Evolutionary conservation across 2,797 vertebrate genomes (phyloP).

Genomic region (Alouatta caraya): DNA sequence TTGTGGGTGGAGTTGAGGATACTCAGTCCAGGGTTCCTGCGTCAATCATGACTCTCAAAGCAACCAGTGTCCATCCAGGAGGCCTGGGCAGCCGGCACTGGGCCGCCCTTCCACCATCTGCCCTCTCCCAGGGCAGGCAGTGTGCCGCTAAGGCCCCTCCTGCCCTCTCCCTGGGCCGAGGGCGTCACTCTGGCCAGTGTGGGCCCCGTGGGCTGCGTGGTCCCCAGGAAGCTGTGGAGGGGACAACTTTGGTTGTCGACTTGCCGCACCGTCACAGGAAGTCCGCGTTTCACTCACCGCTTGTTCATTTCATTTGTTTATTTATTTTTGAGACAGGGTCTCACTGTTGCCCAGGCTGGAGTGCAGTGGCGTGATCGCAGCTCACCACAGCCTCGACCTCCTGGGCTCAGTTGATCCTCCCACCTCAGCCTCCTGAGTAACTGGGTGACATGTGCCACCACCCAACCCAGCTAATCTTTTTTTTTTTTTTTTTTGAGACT

Average conservation of each 20-base stretch:
- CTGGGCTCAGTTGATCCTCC: no score
- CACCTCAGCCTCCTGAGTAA: no score
- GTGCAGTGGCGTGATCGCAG: no score
- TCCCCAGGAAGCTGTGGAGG: background rate
- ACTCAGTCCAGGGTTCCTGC: background rate
- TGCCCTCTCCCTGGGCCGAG: background rate
- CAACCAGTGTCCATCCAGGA: background rate
- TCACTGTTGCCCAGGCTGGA: no score
- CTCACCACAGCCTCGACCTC: no score
- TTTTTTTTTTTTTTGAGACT: no score
- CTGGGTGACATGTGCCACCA: no score
- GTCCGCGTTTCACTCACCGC: fast-evolving
- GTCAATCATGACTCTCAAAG: background rate
- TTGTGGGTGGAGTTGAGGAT: background rate
- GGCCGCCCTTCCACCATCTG: background rate
- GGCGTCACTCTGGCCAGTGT: fast-evolving
- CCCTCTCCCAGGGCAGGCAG: background rate
- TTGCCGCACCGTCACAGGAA: fast-evolving
- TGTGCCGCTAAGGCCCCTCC: background rate
- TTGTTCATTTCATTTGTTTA: no score
- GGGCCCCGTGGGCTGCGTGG: background rate
- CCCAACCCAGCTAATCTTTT: no score
- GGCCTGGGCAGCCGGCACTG: background rate
- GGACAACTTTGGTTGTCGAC: no score
- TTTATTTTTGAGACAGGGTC: no score